These are phyloP conservation scores for Olivierus martensii DNA, from an alignment of 1,140 invertebrate genomes.

Conservation along the genomic window DNA sequence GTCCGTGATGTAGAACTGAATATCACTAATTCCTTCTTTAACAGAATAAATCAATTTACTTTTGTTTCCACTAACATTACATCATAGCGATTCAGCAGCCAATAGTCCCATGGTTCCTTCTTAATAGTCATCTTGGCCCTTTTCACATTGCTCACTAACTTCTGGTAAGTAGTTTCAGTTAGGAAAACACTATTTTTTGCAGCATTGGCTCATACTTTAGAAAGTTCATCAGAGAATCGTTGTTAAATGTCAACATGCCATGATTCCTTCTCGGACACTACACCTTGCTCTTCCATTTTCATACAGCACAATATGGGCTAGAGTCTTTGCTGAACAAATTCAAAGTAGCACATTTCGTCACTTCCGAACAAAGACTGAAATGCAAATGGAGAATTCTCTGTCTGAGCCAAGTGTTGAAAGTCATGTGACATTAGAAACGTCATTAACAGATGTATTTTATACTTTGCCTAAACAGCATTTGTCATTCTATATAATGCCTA, in stretches of 20 bases:
- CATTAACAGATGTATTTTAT: too few species aligned
- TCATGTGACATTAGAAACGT: too few species aligned
- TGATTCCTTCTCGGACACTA: not conserved
- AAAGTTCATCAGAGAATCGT: not conserved
- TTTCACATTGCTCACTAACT: not conserved
- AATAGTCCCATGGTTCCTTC: not conserved
- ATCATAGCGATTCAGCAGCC: not conserved
- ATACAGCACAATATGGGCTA: not conserved
- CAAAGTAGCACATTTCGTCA: too few species aligned
- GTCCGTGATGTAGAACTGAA: not conserved
- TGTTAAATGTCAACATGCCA: not conserved
- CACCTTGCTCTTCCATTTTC: not conserved
- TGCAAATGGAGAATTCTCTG: too few species aligned
- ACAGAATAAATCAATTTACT: slow-evolving; percentile 3
- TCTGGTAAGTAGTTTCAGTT: not conserved
- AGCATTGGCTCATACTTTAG: not conserved
- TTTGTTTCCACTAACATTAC: not conserved
- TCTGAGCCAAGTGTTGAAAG: too few species aligned
- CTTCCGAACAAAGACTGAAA: too few species aligned
- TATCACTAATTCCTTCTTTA: slow-evolving; percentile 4
- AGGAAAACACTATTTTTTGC: not conserved
- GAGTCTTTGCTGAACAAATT: too few species aligned
- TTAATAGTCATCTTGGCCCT: not conserved
- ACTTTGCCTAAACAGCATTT: too few species aligned
- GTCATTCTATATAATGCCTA: too few species aligned